phyloP scores from a whole-genome alignment of 2,113 vertebrate genomes.

The Apus apus region DNA sequence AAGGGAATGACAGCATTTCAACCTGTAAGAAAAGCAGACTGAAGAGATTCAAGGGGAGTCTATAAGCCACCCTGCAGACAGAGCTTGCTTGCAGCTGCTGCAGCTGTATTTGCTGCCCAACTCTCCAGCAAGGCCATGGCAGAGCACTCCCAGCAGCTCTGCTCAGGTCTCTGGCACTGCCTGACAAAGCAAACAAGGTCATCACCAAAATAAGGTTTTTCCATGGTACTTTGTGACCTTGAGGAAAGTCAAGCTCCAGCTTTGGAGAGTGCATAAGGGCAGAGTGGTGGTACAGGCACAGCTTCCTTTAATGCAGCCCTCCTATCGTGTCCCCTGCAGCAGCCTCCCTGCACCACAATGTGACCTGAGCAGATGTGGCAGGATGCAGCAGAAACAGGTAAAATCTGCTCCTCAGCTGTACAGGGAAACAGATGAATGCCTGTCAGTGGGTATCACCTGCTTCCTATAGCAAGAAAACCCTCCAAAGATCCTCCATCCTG shows the following conservation, averaged over 20 bases:
- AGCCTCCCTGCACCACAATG: rapidly evolving
- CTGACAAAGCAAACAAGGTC: no score
- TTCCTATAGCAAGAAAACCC: background rate
- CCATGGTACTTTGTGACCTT: background rate
- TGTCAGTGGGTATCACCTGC: background rate
- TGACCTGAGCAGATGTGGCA: background rate
- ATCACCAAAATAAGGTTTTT: background rate
- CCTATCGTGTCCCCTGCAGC: rapidly evolving
- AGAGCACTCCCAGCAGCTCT: background rate
- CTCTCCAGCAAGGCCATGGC: background rate
- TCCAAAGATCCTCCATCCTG: background rate
- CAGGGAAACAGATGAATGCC: rapidly evolving
- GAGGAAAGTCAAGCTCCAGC: background rate
- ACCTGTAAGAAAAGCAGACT: background rate
- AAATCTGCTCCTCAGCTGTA: background rate
- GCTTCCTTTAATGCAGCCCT: no score
- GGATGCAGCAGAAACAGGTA: no score
- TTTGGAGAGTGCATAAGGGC: background rate
- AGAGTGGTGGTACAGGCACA: no score
- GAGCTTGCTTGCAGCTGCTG: background rate
- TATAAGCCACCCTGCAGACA: background rate
- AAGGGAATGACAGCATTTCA: background rate
- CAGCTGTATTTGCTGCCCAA: background rate
- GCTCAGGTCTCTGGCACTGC: no score
- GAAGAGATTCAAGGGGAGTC: background rate